A percentile compares a stretch with the other conserved stretches of the same genome.
phyloP scores from a whole-genome alignment of 2,113 vertebrate genomes.

The Bujurquina vittata region DNA sequence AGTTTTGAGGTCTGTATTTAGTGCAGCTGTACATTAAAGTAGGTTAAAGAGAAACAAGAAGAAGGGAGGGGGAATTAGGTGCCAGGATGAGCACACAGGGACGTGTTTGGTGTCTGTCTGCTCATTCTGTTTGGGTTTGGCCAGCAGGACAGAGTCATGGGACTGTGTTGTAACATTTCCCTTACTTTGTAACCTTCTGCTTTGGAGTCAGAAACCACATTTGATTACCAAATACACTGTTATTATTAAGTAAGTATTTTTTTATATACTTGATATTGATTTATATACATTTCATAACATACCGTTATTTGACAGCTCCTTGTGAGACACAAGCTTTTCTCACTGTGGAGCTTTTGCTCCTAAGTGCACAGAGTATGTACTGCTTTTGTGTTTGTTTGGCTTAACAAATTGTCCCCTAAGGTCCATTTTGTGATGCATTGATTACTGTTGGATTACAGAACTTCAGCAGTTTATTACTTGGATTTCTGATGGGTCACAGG shows the following conservation, averaged over 20 bases:
- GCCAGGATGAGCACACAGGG: constrained; percentile 66
- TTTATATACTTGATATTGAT: constrained; percentile 6
- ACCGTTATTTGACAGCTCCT: background rate
- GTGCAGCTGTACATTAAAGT: constrained; percentile 65
- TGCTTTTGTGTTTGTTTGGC: constrained; percentile 35
- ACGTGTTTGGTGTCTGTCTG: constrained; percentile 19
- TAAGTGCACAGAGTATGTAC: background rate
- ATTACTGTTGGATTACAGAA: constrained; percentile 44
- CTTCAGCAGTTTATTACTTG: constrained; percentile 23
- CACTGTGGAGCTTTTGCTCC: constrained; percentile 7
- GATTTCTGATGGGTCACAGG: constrained; percentile 38
- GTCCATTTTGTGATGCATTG: constrained; percentile 41
- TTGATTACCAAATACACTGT: constrained; percentile 23
- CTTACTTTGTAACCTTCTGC: constrained; percentile 21
- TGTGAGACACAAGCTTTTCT: constrained; percentile 6
- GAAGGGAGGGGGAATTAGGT: constrained; percentile 55
- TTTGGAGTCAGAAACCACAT: constrained; percentile 45
- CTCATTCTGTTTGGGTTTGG: constrained; percentile 68
- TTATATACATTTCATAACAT: background rate
- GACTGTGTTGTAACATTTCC: constrained; percentile 62
- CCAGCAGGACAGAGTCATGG: constrained; percentile 67
- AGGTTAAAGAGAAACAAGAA: constrained; percentile 59
- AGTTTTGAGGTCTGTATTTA: constrained; percentile 69
- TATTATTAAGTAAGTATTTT: background rate
- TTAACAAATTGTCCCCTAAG: constrained; percentile 41